Evolutionary conservation across 2,888 invertebrate genomes (phyloP), one percentile per base, ranked within the genome.

Genomic region (Apotomis turbidana): DNA sequence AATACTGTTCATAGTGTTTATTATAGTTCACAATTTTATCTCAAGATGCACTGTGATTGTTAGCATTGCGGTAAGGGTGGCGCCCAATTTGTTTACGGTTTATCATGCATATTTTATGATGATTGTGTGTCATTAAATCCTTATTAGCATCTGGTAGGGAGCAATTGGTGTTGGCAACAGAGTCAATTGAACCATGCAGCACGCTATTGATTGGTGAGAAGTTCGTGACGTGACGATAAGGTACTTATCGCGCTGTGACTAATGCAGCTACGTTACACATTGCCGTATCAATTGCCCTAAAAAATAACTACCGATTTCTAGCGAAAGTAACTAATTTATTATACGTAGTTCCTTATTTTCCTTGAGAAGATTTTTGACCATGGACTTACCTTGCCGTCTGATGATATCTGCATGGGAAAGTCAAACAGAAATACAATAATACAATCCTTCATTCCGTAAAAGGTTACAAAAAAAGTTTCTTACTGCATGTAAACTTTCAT

Each of bases 141-240:
- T 58, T 59, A 38, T 51, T 67, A 10, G 67, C 15, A 44, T 57
- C 49, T 67, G 58, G 58, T 64, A 8, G 13, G 10, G 15, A 41
- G 8, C 36, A 15, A 54, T 68, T 63, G 46, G n/a, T 68, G 52
- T 52, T 68, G 54, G 38, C 67, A 44, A 57, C 49, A 36, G 13
- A 72, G 58, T 54, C 68, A 59, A 68, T 63, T 63, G 68, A 49
- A 41, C 51, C 44, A 52, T 51, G 13, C 57, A 12, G 9, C 12
- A 38, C 61, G 49, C n/a, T 71, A 72, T 72, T 63, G 68, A 68
- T 68, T 71, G 51, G 36, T 51, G n/a, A 55, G 51, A 36, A 52
- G n/a, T 54, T 72, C 72, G 72, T 59, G 68, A 58, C 58, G 41
- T 58, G 58, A 51, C 62, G 72, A 72, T 72, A 72, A 68, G 58